Evolutionary conservation across 2,888 invertebrate genomes (phyloP), one percentile per base, ranked within the genome.

Genomic region (Aleiodes leptofemur): DNA sequence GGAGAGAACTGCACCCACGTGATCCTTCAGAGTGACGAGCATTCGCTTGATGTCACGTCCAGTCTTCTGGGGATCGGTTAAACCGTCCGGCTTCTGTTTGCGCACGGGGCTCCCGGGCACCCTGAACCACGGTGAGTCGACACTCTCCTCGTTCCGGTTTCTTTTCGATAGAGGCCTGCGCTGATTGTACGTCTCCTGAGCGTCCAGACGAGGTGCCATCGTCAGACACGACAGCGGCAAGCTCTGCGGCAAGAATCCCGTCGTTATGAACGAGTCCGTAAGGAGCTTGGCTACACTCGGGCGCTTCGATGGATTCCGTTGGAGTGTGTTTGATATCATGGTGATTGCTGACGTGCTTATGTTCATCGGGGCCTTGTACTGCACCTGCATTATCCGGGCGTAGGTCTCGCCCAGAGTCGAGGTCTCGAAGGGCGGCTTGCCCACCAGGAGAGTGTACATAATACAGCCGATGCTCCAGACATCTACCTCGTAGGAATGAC

Each of bases 391-490:
- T 83, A 99, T 99, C 83, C 96, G 94, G 51, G 94, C 93, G 89
- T 99, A 99, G 0, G 99, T 99, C 87, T 99, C 98, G 87, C 96
- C 97, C 56, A 99, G 92, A 43, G 96, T 96, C 76, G 94, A 94
- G 0, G 99, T 99, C 90, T 99, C 99, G 90, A 99, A 99, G 4
- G 99, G 99, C 23, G 99, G 99, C 85, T 96, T 96, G 14, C 99
- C 99, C 71, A 98, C 96, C 6, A 99, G 92, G 81, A 99, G 90
- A 0, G 99, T 99, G 90, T 97, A 99, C 97, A 99, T 95, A 83
- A 99, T 98, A 90, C 97, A 98, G n/a, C 98, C 99, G 86, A 99
- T 93, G 43, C 99, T 99, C 99, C 99, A 99, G 79, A 99, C 94
- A 90, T 99, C 99, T 9, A 99, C 99, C 91, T 99, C 99, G 88